Evolutionary conservation across 2,888 invertebrate species (phyloP).

Genomic region (Hypomecis punctinalis): DNA sequence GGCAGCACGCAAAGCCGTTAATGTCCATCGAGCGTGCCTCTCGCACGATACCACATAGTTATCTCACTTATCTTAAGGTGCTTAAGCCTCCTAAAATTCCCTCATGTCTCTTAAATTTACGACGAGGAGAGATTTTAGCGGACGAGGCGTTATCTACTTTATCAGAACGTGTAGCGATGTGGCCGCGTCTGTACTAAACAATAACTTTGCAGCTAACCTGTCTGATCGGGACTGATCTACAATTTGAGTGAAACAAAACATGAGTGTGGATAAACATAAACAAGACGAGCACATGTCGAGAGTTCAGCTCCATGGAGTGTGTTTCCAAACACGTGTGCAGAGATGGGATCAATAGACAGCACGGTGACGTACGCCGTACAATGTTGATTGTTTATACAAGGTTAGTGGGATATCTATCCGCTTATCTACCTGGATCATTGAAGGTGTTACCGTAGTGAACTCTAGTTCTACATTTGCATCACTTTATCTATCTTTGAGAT

Average conservation of each 20-base stretch:
- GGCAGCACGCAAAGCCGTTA: conserved; percentile 41
- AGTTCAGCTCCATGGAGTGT: conserved; percentile 40
- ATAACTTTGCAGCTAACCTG: conserved; percentile 55
- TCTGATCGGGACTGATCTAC: conserved; percentile 48
- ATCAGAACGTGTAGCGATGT: conserved; percentile 76
- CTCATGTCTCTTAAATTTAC: conserved; percentile 79
- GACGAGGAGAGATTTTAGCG: conserved; percentile 79
- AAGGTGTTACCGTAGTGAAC: conserved; percentile 7
- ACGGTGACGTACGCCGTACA: conserved; percentile 41
- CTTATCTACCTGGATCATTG: conserved; percentile 39
- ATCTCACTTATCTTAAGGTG: conserved; percentile 83
- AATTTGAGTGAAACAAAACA: conserved; percentile 49
- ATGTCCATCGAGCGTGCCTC: conserved; percentile 67
- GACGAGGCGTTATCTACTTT: conserved; percentile 75
- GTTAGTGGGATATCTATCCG: conserved; percentile 59
- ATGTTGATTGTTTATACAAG: conserved; percentile 55
- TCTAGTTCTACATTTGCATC: conserved; percentile 17
- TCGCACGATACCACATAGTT: conserved; percentile 64
- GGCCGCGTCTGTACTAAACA: conserved; percentile 63
- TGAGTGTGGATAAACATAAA: conserved; percentile 45
- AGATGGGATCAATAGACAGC: conserved; percentile 53
- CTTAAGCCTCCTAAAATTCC: conserved; percentile 81
- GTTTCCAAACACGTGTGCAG: conserved; percentile 49
- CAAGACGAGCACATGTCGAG: conserved; percentile 47
- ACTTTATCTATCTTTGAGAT: conserved; percentile 23